phyloP scores from a whole-genome alignment of 2,797 vertebrate genomes.

The Melanotaenia parkinsoni region DNA sequence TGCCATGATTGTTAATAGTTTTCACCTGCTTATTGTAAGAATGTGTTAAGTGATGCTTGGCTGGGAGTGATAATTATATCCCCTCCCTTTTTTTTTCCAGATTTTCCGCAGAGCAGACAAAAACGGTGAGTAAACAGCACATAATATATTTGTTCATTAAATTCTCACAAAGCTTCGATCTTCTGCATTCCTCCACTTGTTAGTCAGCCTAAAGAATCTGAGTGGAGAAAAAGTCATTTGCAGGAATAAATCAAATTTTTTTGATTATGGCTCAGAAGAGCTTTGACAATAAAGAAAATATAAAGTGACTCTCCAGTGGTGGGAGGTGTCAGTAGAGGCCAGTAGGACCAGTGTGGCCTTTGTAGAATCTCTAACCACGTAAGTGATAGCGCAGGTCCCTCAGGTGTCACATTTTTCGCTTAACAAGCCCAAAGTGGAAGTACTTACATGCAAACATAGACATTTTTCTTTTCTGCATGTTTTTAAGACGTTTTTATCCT shows the following conservation, averaged over 20 bases:
- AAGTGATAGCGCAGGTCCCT: not conserved
- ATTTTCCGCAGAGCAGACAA: slow-evolving; percentile 98
- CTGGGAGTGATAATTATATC: slow-evolving; percentile 18
- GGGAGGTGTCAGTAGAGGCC: no score
- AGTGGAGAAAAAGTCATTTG: slow-evolving; percentile 34
- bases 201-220: slow-evolving; percentile 29
- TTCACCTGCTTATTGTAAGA: slow-evolving; percentile 20
- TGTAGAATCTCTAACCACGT: not conserved
- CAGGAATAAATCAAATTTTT: slow-evolving; percentile 37
- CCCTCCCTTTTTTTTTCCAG: slow-evolving; percentile 75
- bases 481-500: no score
- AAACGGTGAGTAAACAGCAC: slow-evolving; percentile 88
- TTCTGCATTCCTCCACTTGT: slow-evolving; percentile 17
- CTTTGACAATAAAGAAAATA: slow-evolving; percentile 23
- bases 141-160: slow-evolving; percentile 19
- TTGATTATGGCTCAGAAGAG: slow-evolving; percentile 36
- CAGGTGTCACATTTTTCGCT: not conserved
- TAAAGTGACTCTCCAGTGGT: slow-evolving; percentile 29
- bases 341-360: not conserved
- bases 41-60: slow-evolving; percentile 7
- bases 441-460: not conserved
- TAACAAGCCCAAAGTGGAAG: not conserved
- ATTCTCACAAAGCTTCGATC: slow-evolving; percentile 34
- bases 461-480: no score
- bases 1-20: slow-evolving; percentile 7